Evolutionary conservation across 2,113 vertebrate species (phyloP).

Genomic region (Sisor rabdophorus): DNA sequence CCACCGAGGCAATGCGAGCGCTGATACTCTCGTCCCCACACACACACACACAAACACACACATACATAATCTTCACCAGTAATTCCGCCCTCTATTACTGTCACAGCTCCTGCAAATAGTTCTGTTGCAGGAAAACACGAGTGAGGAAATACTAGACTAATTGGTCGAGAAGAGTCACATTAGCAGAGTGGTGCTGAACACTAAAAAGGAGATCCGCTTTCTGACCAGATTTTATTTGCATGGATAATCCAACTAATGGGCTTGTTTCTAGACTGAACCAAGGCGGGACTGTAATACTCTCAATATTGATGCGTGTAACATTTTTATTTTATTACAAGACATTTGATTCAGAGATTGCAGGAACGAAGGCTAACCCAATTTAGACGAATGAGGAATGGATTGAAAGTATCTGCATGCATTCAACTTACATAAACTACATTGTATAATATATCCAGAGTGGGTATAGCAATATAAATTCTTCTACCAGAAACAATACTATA

Average conservation of each 20-base stretch:
- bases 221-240: constrained; percentile 46
- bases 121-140: constrained; percentile 24
- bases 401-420: neutral
- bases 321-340: neutral
- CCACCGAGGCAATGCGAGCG: neutral
- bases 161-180: constrained; percentile 28
- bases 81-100: constrained; percentile 28
- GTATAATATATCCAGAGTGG: no score
- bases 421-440: neutral
- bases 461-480: no score
- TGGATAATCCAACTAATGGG: constrained; percentile 32
- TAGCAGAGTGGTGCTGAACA: constrained; percentile 36
- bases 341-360: neutral
- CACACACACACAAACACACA: constrained; percentile 35
- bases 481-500: no score
- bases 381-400: neutral
- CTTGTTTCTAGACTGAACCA: constrained; percentile 22
- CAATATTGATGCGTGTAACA: neutral
- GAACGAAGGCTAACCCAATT: neutral
- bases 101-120: constrained; percentile 33
- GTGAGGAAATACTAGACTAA: constrained; percentile 42
- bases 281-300: constrained; percentile 3
- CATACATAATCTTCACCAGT: constrained; percentile 13
- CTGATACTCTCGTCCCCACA: neutral
- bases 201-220: constrained; percentile 43